phyloP scores from a whole-genome alignment of 2,888 invertebrate species.

The Baronia brevicornis region DNA sequence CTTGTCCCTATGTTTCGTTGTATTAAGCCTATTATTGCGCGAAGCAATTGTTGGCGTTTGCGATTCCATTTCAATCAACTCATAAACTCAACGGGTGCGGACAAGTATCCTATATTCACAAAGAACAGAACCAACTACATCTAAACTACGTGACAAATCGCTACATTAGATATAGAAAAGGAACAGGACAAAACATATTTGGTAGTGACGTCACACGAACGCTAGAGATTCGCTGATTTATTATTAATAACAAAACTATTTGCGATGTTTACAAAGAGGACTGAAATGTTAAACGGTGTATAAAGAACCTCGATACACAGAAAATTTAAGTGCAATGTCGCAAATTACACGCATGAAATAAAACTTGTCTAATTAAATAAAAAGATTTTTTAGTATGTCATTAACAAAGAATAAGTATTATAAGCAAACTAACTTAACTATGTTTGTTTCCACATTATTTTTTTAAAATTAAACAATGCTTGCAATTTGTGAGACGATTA shows the following conservation, averaged over 20 bases:
- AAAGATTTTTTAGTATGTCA: too few species aligned
- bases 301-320: too few species aligned
- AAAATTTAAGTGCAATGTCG: too few species aligned
- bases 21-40: conserved; percentile 28
- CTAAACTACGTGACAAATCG: conserved; percentile 33
- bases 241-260: too few species aligned
- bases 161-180: conserved; percentile 33
- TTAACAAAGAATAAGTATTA: not conserved
- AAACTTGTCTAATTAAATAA: conserved; percentile 9
- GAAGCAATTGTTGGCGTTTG: too few species aligned
- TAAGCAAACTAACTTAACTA: not conserved
- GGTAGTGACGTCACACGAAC: conserved; percentile 30
- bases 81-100: too few species aligned
- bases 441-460: conserved; percentile 10
- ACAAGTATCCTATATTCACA: conserved; percentile 30
- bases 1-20: conserved; percentile 36
- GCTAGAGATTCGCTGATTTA: too few species aligned
- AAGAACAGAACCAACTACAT: conserved; percentile 29
- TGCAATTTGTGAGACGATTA: too few species aligned
- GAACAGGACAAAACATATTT: conserved; percentile 37
- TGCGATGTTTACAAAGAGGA: conserved; percentile 4
- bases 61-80: too few species aligned
- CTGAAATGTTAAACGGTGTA: conserved; percentile 15
- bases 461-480: conserved; percentile 3
- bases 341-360: too few species aligned